Evolutionary conservation across 1,140 invertebrate species (phyloP).

Genomic region (Solen grandis): DNA sequence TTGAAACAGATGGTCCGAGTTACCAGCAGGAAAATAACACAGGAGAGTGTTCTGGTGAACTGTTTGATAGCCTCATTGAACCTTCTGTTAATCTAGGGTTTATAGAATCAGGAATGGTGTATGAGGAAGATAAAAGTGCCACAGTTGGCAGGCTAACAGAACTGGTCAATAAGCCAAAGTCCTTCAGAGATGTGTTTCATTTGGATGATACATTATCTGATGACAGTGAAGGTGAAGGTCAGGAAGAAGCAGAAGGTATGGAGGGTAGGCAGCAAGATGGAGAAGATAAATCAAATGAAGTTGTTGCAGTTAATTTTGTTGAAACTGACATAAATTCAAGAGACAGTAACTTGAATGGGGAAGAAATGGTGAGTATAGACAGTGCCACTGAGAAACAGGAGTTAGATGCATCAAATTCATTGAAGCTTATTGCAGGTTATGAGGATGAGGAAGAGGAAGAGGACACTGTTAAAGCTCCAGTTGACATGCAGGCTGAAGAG

Average conservation of each 20-base stretch:
- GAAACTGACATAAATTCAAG: too few relatives aligned
- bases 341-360: not conserved
- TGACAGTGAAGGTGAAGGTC: not conserved
- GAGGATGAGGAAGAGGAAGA: not conserved
- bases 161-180: slow-evolving; percentile 18
- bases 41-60: too few relatives aligned
- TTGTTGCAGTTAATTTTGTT: not conserved
- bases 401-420: not conserved
- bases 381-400: not conserved
- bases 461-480: not conserved
- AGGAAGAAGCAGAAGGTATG: not conserved
- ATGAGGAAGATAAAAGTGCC: not conserved
- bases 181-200: slow-evolving; percentile 40
- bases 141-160: not conserved
- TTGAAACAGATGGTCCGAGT: too few relatives aligned
- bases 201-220: slow-evolving; percentile 39
- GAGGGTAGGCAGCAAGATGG: not conserved
- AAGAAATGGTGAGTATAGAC: not conserved
- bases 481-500: not conserved
- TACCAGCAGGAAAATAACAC: too few relatives aligned
- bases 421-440: not conserved
- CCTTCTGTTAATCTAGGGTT: not conserved
- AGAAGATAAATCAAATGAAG: not conserved
- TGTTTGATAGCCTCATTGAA: too few relatives aligned
- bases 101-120: not conserved